These are phyloP conservation scores for Heliconius himera DNA, from an alignment of 1,140 invertebrate genomes.

Conservation along the genomic window DNA sequence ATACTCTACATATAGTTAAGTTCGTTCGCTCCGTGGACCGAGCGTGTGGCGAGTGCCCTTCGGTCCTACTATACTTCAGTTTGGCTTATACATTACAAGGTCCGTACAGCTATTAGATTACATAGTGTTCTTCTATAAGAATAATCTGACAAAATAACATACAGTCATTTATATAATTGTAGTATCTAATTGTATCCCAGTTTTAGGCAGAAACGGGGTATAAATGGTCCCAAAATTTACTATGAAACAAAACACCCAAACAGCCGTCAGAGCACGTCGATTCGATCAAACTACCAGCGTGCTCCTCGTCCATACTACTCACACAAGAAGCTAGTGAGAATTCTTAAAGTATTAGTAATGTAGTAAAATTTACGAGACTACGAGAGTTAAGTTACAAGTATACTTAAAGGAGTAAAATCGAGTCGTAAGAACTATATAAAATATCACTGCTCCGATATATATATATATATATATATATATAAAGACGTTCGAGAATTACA, in stretches of 20 bases:
- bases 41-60: constrained; percentile 50
- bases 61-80: constrained; percentile 71
- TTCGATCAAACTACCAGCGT: background rate
- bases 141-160: constrained; percentile 44
- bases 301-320: constrained; percentile 49
- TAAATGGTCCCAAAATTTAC: constrained; percentile 78
- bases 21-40: constrained; percentile 44
- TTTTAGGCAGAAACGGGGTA: constrained; percentile 60
- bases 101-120: constrained; percentile 36
- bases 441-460: constrained; percentile 75
- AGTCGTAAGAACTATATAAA: constrained; percentile 67
- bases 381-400: constrained; percentile 56
- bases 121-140: constrained; percentile 41
- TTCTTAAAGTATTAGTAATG: constrained; percentile 31
- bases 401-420: constrained; percentile 50
- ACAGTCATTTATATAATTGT: constrained; percentile 41
- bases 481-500: constrained; percentile 55
- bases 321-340: constrained; percentile 61
- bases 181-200: constrained; percentile 53
- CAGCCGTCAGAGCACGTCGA: constrained; percentile 10
- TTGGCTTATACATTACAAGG: constrained; percentile 49
- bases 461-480: constrained; percentile 67
- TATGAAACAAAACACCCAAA: constrained; percentile 72
- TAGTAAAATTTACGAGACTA: constrained; percentile 59
- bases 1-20: constrained; percentile 43